Evolutionary conservation across 64 coral and sea anemone genomes (phyloP).

Genomic region (Stichodactyla mertensii): DNA sequence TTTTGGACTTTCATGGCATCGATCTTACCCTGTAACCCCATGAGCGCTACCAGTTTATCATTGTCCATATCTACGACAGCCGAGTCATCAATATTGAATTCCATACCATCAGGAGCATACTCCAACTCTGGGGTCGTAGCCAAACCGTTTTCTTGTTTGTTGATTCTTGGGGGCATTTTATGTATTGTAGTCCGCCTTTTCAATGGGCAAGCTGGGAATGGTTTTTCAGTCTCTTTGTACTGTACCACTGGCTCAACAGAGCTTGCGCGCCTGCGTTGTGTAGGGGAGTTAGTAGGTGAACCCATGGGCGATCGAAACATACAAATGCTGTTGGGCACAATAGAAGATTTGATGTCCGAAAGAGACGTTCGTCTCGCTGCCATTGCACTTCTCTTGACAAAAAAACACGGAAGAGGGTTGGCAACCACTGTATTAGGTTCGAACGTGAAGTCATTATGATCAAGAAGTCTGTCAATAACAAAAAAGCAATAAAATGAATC

Average conservation of each 20-base stretch:
- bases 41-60: conserved; percentile 13
- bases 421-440: conserved; percentile 45
- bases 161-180: conserved; percentile 6
- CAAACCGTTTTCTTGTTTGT: conserved; percentile 3
- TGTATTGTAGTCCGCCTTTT: conserved; percentile 4
- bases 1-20: conserved; percentile 8
- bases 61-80: conserved; percentile 2
- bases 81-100: conserved; percentile 17
- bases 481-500: neutral
- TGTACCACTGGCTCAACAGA: conserved; percentile 24
- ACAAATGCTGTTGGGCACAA: conserved; percentile 61
- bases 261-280: conserved; percentile 46
- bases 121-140: neutral
- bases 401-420: conserved; percentile 61
- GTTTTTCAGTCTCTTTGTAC: neutral
- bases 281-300: conserved; percentile 45
- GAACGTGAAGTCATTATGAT: conserved; percentile 39
- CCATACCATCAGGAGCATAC: conserved; percentile 17
- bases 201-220: neutral
- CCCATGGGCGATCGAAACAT: conserved; percentile 62
- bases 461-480: neutral
- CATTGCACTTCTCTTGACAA: conserved; percentile 46
- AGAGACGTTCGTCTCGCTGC: conserved; percentile 27
- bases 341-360: conserved; percentile 58
- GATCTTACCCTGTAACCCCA: conserved; percentile 12